Evolutionary conservation across 2,797 vertebrate genomes (phyloP), one percentile per base, ranked within the genome.

Genomic region (Lutjanus campechanus): DNA sequence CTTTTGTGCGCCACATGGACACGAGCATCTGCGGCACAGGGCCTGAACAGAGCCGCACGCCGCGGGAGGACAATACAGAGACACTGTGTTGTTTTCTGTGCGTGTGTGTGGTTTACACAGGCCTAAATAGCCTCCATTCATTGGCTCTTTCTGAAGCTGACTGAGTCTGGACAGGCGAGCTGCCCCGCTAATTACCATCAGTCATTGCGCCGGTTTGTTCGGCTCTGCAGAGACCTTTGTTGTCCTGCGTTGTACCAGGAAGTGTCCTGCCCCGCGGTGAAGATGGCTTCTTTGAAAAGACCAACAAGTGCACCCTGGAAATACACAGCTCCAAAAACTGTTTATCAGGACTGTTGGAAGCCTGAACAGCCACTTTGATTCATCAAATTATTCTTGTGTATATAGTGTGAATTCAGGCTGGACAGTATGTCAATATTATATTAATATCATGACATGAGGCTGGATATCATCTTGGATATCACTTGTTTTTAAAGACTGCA

Each of bases 121-220:
- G 60, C 54, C 65, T 78, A 84, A 89, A 89, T 79, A 46, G 78
- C 75, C 75, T 76, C 74, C 61, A 90, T 85, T 89, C 77, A 83
- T 66, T 43, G 20, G 11, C 11, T 64, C 73, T 77, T 67, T 79
- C 79, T 83, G 60, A 47, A 60, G 63, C 71, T 80, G 74, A 82
- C 79, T 69, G 69, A 62, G 78, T 67, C 60, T 73, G 79, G 68
- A 80, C 67, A 64, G 81, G 58, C 65, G 80, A 85, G 63, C 90
- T 73, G 81, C 90, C 91, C 89, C 40, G 19, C 73, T 82, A 68
- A 92, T 93, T 91, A 93, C 58, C 78, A 85, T 87, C 81, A 67
- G 63, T 75, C 50, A 65, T 46, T 36, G 61, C 64, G 41, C 11
- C n/a, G 13, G 44, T 40, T 71, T 69, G 70, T 71, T 62, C 11